Evolutionary conservation across 1,140 invertebrate genomes (phyloP), one percentile per base, ranked within the genome.

Genomic region (Bombus soroeensis): DNA sequence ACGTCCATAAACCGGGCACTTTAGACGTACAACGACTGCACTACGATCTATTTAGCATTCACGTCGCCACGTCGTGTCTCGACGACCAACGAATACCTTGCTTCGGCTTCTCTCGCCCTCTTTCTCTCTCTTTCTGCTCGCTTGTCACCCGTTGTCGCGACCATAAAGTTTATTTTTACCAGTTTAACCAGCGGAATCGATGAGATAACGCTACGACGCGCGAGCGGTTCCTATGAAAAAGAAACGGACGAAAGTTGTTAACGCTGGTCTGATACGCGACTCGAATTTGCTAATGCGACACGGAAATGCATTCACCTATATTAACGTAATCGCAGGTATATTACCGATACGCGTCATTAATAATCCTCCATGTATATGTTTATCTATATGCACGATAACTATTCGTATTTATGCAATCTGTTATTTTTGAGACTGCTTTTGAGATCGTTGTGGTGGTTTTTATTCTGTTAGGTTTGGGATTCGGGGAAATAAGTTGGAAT

Each of bases 1-100:
- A 87, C 88, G 91, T 92, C 88, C 90, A 92, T 93, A 93, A 94
- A 90, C 88, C 89, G 87, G 76, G 94, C 93, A 94, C 93, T 94
- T 94, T 94, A 93, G 82, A 86, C 73, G 87, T 78, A 84, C 43
- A 66, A 75, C 75, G 53, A 85, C 43, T 68, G 76, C 83, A 78
- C 64, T 66, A 85, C 87, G 86, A 68, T 91, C 87, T 89, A 77
- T 85, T 93, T 92, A 88, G 85, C 90, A 94, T 93, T 93, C 93
- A 91, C 76, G 80, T 57, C 88, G 81, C 81, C 73, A 43, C 66
- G 39, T 81, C 90, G 85, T 37, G 75, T 22, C 47, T 53, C 81
- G 85, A 93, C 91, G 86, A 85, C 86, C 37, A 77, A 81, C 18
- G 89, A 92, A 93, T 92, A 90, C 80, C 72, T 68, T 59, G 8